These are phyloP conservation scores for Germaria angustata DNA, from an alignment of 2,888 invertebrate genomes.

Conservation along the genomic window DNA sequence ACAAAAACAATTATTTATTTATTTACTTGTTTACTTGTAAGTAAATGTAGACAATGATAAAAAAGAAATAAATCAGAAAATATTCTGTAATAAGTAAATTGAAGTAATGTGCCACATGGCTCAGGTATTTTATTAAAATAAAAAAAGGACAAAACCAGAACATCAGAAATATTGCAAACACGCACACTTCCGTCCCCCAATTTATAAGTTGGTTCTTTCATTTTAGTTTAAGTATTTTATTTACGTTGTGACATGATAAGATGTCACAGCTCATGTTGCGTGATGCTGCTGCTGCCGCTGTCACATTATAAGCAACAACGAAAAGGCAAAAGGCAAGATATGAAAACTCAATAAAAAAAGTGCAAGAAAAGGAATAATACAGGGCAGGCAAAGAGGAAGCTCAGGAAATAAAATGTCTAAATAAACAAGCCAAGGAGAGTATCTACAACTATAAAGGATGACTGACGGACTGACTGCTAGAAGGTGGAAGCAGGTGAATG, in stretches of 20 bases:
- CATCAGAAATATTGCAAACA: not conserved
- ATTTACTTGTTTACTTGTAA: not conserved
- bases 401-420: constrained; percentile 36
- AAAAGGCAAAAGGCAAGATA: constrained; percentile 7
- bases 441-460: not conserved
- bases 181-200: not conserved
- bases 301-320: constrained; percentile 43
- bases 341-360: not conserved
- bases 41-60: not conserved
- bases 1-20: not conserved
- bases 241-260: constrained; percentile 54
- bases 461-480: not conserved
- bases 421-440: constrained; percentile 17
- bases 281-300: constrained; percentile 55
- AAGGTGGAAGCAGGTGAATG: not conserved
- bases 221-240: not conserved
- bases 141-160: not conserved
- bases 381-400: not conserved
- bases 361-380: not conserved
- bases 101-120: constrained; percentile 53
- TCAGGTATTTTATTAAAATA: constrained; percentile 42
- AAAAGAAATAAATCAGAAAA: not conserved
- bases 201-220: not conserved
- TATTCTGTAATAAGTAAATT: constrained; percentile 55
- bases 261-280: constrained; percentile 59